Conservation (phyloP, 2,113 vertebrate genomes). For the Noturus placidus region DNA sequence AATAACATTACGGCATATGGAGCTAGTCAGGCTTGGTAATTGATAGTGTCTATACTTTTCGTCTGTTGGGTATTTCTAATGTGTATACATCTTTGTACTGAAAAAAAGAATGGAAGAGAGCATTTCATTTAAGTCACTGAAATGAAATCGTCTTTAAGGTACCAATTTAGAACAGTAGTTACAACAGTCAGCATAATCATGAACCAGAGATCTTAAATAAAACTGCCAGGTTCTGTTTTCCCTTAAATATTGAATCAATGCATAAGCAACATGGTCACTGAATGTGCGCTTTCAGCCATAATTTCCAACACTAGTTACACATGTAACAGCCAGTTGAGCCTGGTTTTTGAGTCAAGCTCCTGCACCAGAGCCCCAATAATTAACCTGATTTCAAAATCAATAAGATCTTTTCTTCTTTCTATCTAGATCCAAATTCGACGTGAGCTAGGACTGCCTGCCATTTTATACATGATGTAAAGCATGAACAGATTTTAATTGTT, state of each 20-base stretch:
- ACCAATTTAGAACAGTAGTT: background rate
- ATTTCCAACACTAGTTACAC: background rate
- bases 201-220: background rate
- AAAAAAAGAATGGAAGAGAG: background rate
- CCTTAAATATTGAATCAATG: background rate
- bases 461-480: background rate
- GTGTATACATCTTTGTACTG: background rate
- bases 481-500: background rate
- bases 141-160: background rate
- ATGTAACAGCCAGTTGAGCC: background rate
- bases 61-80: background rate
- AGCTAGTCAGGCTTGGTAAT: constrained; percentile 26
- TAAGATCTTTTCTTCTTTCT: background rate
- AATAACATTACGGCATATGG: constrained; percentile 19
- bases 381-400: background rate
- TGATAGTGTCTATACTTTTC: background rate
- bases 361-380: background rate
- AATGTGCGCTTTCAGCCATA: background rate
- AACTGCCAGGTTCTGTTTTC: background rate
- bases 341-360: background rate
- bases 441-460: background rate
- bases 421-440: background rate
- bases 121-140: background rate
- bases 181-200: background rate
- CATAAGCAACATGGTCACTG: background rate